A percentile compares a stretch with the other conserved stretches of the same genome.
Evolutionary conservation across 2,113 vertebrate species (phyloP).

Genomic region (Mionectes macconnelli): DNA sequence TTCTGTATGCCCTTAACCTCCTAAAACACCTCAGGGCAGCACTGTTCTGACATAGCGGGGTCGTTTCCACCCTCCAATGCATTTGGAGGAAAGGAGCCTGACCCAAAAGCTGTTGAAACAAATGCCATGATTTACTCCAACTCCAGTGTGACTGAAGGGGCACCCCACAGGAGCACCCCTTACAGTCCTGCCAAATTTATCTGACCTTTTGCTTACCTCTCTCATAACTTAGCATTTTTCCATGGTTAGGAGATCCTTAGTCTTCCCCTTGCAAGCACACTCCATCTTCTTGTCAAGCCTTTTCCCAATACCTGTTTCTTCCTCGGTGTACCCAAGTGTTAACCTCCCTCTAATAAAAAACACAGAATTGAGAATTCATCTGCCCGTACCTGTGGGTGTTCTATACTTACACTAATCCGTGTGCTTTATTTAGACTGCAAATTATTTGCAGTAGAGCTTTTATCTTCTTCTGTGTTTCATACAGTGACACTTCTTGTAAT

Average conservation of each 20-base stretch:
- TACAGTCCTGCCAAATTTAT: background rate
- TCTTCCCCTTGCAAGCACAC: background rate
- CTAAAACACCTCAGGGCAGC: background rate
- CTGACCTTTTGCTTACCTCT: background rate
- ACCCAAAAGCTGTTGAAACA: background rate
- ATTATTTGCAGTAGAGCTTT: background rate
- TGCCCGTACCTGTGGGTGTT: fast-evolving
- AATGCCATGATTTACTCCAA: background rate
- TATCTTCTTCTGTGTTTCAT: background rate
- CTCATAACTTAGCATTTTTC: background rate
- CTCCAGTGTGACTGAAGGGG: background rate
- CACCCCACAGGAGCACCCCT: background rate
- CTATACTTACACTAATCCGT: background rate
- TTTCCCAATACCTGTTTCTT: background rate
- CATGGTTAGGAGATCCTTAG: background rate
- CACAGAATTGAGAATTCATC: background rate
- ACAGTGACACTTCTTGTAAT: background rate
- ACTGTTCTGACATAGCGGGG: background rate
- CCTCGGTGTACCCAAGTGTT: background rate
- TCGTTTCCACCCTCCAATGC: background rate
- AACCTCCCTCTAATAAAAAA: background rate
- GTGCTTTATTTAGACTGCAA: background rate
- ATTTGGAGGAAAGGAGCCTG: background rate
- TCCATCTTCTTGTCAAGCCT: background rate
- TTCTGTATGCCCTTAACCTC: background rate